Conservation (phyloP, 2,797 vertebrate genomes). For the Bryconaethiops microstoma region DNA sequence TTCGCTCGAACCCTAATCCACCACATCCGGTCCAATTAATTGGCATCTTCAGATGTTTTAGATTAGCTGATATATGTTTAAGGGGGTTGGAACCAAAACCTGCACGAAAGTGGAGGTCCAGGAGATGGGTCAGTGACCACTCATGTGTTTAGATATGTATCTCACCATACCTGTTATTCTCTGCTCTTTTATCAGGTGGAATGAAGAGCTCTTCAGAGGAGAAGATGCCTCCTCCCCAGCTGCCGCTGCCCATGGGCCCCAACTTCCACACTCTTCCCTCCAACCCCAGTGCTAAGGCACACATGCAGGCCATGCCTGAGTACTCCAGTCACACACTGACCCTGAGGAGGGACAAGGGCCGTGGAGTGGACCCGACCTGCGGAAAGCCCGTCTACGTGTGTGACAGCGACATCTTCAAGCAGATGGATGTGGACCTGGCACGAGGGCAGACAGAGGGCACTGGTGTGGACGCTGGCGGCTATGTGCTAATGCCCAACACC, state of each 20-base stretch:
- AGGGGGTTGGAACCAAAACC: neutral
- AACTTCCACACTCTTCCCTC: slow-evolving; percentile 97
- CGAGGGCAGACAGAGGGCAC: slow-evolving; percentile 84
- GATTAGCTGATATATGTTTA: neutral
- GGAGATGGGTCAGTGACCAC: neutral
- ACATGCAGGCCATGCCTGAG: slow-evolving; percentile 89
- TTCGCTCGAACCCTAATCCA: neutral
- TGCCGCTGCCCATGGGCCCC: slow-evolving; percentile 87
- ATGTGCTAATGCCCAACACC: slow-evolving; percentile 92
- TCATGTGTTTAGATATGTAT: slow-evolving; percentile 15
- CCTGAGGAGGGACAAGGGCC: slow-evolving; percentile 92
- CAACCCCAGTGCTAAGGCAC: slow-evolving; percentile 88
- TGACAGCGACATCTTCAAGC: slow-evolving; percentile 95
- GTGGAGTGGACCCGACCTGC: slow-evolving; percentile 72
- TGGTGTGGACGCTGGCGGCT: slow-evolving; percentile 84
- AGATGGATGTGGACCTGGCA: slow-evolving; percentile 90
- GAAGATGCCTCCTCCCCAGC: slow-evolving; percentile 84
- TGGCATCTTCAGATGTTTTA: neutral
- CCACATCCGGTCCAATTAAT: neutral
- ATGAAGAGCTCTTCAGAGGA: slow-evolving; percentile 92
- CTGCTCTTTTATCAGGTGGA: slow-evolving; percentile 69
- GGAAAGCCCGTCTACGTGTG: slow-evolving; percentile 92
- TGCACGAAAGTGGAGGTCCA: neutral
- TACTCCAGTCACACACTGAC: slow-evolving; percentile 95
- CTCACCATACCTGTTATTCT: neutral